Conservation (phyloP, 92 coral and sea anemone genomes). For the Epizoanthus rinbou region DNA sequence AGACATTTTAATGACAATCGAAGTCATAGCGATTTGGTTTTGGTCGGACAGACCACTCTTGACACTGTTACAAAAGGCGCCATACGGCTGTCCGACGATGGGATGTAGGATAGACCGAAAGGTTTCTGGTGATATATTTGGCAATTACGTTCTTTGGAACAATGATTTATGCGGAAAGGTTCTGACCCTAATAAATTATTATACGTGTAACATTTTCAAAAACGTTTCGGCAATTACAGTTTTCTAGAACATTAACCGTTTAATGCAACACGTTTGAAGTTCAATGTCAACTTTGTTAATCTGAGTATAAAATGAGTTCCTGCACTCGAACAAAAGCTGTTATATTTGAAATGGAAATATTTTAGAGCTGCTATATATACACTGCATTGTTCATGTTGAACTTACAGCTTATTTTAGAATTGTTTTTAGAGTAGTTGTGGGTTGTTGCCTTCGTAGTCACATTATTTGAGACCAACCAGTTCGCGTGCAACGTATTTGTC, state of each 20-base stretch:
- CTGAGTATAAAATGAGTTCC: background rate
- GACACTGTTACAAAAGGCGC: background rate
- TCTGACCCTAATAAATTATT: background rate
- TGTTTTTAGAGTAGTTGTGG: background rate
- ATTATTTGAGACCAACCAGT: background rate
- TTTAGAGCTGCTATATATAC: background rate
- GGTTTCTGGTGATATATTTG: constrained; percentile 22
- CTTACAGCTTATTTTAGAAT: background rate
- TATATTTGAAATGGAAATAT: background rate
- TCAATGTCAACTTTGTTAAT: constrained; percentile 8
- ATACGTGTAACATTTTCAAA: background rate
- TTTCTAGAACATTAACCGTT: background rate
- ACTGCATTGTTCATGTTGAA: background rate
- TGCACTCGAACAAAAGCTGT: background rate
- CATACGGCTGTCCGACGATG: background rate
- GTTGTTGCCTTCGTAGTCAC: background rate
- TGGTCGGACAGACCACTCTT: background rate
- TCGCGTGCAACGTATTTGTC: constrained; percentile 21
- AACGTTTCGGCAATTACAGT: background rate
- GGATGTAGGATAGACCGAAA: background rate
- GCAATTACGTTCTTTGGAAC: constrained; percentile 16
- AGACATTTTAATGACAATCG: too few relatives aligned
- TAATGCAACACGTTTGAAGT: background rate
- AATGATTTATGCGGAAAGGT: constrained; percentile 23
- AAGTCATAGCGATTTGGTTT: background rate